Conservation (phyloP, 2,113 vertebrate species). For the Mohoua ochrocephala region DNA sequence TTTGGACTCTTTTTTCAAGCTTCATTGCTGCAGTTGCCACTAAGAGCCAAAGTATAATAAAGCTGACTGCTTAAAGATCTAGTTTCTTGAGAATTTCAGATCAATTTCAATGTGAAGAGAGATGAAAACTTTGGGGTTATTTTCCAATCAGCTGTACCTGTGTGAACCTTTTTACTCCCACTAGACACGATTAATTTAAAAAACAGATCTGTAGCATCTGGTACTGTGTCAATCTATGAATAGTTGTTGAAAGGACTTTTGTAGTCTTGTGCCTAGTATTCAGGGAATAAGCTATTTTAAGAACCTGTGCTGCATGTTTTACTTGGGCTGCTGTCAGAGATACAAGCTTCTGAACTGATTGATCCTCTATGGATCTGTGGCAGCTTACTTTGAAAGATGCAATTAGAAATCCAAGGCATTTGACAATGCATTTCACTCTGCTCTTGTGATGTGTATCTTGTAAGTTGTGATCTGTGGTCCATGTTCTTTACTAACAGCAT, state of each 20-base stretch:
- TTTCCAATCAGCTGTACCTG: background rate
- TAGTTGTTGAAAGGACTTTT: background rate
- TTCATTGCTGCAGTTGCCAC: background rate
- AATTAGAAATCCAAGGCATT: background rate
- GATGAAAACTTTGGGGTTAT: background rate
- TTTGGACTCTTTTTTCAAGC: background rate
- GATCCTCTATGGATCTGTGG: background rate
- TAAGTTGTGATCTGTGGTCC: background rate
- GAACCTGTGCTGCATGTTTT: background rate
- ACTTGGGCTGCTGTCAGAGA: background rate
- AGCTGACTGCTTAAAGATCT: background rate
- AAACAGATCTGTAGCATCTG: background rate
- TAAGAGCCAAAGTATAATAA: background rate
- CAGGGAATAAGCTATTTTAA: conserved; percentile 24
- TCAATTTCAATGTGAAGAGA: background rate
- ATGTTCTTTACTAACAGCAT: background rate
- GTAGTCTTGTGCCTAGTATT: background rate
- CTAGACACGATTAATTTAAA: background rate
- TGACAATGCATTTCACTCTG: background rate
- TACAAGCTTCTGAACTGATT: background rate
- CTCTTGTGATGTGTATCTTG: background rate
- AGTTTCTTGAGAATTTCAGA: background rate
- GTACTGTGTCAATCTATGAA: background rate
- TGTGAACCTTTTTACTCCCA: background rate
- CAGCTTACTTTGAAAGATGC: background rate